Base-by-base conservation (phyloP, 2,113 vertebrate species). In the Neomonachus schauinslandi region DNA sequence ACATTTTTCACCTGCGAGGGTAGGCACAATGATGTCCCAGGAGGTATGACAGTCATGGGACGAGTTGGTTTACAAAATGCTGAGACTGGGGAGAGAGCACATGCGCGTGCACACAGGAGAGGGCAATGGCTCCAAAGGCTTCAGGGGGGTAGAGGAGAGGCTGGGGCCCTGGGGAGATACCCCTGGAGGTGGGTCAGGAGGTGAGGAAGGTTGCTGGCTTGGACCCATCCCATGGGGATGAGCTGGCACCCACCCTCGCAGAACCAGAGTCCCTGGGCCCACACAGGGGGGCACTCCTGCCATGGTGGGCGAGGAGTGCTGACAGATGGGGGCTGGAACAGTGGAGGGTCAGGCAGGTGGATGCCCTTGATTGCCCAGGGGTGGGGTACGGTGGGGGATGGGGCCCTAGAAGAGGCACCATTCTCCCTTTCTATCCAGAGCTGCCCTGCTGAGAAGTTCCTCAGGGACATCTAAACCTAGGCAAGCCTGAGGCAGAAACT, bases 371-470 rank as follows among this genome's bases (percentile, higher is more conserved):
- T 42, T 67, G 88, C 57, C 9, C 12, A 5, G 42, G 24, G 57
- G 5, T 19, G n/a, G 77, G 7, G 33, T 36, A 1, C 4, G 0
- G 74, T 18, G 42, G 28, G 36, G 36, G 9, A 74, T 0, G 0
- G 39, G 49, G 72, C 18, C 33, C 61, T 36, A 65, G 65, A 59
- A 51, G 26, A 90, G 65, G 26, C 21, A 63, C 9, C 19, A 5
- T 42, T 85, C 49, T 39, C 26, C 39, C 51, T 59, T 59, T 81
- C 55, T 46, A 22, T 85, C 33, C 55, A 36, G 71, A 74, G 31
- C 19, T 91, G 18, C 19, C 36, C 31, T 57, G 16, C 21, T 79
- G 49, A 74, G 63, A 1, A 51, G 2, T 14, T n/a, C 79, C 49
- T 12, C 14, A 39, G 4, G 46, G 36, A 72, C 1, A 1, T 51